Conservation (phyloP, 1,140 invertebrate species). For the Drosophila arizonae region DNA sequence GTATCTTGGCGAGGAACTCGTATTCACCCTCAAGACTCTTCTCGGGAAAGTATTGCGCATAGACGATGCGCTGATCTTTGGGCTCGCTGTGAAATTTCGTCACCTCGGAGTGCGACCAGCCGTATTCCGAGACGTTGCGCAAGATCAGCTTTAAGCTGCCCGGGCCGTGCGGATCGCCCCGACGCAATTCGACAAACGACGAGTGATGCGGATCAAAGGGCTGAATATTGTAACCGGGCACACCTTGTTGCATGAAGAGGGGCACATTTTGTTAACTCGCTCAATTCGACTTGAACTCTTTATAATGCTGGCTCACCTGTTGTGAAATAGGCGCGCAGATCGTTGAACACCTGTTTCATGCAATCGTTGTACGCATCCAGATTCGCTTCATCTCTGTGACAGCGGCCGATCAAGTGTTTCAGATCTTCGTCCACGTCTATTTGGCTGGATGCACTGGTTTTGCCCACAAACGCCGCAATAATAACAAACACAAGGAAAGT, state of each 20-base stretch:
- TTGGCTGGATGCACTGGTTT: constrained; percentile 45
- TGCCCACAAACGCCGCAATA: constrained; percentile 1
- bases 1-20: constrained; percentile 85
- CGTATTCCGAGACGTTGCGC: constrained; percentile 88
- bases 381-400: constrained; percentile 84
- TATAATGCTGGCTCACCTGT: constrained; percentile 83
- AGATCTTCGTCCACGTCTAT: constrained; percentile 72
- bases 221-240: constrained; percentile 87
- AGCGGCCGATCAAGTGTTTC: constrained; percentile 84
- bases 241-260: constrained; percentile 83
- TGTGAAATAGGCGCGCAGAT: constrained; percentile 88
- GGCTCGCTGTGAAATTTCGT: constrained; percentile 90
- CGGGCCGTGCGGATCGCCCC: constrained; percentile 85
- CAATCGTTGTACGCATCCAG: constrained; percentile 88
- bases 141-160: constrained; percentile 87
- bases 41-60: constrained; percentile 91
- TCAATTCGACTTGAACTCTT: constrained; percentile 2
- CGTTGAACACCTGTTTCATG: constrained; percentile 89
- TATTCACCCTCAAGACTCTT: constrained; percentile 89
- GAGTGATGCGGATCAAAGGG: constrained; percentile 91
- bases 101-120: constrained; percentile 90
- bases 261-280: constrained; percentile 16
- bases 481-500: neutral
- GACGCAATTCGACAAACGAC: constrained; percentile 86
- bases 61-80: constrained; percentile 86